Evolutionary conservation across 2,113 vertebrate species (phyloP), one percentile per base, ranked within the genome.

Genomic region (Carassius gibelio): DNA sequence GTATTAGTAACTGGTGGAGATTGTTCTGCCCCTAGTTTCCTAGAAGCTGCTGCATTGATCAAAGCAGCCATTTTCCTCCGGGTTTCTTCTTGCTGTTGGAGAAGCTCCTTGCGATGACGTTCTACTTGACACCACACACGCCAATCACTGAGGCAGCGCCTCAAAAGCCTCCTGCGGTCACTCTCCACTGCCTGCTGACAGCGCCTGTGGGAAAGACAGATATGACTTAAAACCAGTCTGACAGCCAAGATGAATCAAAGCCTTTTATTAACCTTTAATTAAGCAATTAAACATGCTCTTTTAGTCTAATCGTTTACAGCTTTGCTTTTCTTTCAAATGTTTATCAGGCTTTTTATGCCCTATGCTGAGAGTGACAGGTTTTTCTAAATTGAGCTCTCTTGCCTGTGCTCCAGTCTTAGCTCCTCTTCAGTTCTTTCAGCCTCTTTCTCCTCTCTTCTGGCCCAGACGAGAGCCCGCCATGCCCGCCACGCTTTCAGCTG

Each of bases 351-450:
- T 10, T 62, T 62, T 9, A 74, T 45, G 34, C 10, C 38, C 42
- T 75, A 15, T 3, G 36, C 36, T 69, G 6, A 69, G 3, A 69
- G 15, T 42, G 9, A 72, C 9, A 72, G 36, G 30, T 15, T 36
- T 57, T 77, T 36, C 3, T 61, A 61, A 61, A 38, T 8, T 23
- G 19, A 62, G 59, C 45, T 14, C 0, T 55, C 91, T 86, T 95
- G 95, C 98, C 97, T 97, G 94, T 96, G 95, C 91, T 97, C 94
- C 72, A 93, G 93, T 72, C 95, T 94, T 61, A 98, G 94, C 38
- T 94, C 92, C 62, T 92, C 89, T 90, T 98, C 94, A 36, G 94
- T 90, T 85, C 91, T 93, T 72, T 89, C 90, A 8, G 93, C 91
- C 84, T 97, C 96, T 71, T 89, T 93, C 48, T 94, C 61, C 85